phyloP scores from a whole-genome alignment of 2,797 vertebrate genomes.

The Melanotaenia parkinsoni region DNA sequence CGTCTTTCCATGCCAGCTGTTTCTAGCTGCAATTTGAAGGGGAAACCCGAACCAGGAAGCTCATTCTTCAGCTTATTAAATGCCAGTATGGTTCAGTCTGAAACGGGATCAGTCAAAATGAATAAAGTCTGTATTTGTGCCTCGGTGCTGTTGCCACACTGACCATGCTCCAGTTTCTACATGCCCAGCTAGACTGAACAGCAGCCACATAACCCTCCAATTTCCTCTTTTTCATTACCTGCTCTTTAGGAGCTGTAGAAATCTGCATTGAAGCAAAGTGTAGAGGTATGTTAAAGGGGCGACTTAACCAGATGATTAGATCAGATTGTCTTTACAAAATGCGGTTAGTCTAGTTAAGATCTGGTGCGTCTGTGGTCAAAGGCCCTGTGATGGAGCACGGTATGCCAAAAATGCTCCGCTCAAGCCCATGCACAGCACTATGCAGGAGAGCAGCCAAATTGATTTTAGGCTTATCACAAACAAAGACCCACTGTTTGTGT shows the following conservation, averaged over 20 bases:
- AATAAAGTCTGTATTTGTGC: background rate
- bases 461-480: conserved; percentile 34
- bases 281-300: background rate
- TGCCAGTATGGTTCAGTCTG: background rate
- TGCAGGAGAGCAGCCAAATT: conserved; percentile 42
- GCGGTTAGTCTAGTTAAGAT: conserved; percentile 23
- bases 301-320: conserved; percentile 11
- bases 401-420: conserved; percentile 78
- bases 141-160: background rate
- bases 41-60: background rate
- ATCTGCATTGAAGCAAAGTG: background rate
- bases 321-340: conserved; percentile 15
- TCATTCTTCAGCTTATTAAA: background rate
- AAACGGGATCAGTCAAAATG: background rate
- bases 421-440: conserved; percentile 68
- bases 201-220: background rate
- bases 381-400: conserved; percentile 65
- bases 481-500: conserved; percentile 17
- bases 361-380: conserved; percentile 48
- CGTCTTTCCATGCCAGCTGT: background rate
- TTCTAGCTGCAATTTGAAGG: background rate
- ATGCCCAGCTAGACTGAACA: background rate
- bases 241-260: background rate
- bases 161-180: background rate
- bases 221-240: background rate